Evolutionary conservation across 2,797 vertebrate species (phyloP), one percentile per base, ranked within the genome.

Genomic region (Pantherophis alleghaniensis): DNA sequence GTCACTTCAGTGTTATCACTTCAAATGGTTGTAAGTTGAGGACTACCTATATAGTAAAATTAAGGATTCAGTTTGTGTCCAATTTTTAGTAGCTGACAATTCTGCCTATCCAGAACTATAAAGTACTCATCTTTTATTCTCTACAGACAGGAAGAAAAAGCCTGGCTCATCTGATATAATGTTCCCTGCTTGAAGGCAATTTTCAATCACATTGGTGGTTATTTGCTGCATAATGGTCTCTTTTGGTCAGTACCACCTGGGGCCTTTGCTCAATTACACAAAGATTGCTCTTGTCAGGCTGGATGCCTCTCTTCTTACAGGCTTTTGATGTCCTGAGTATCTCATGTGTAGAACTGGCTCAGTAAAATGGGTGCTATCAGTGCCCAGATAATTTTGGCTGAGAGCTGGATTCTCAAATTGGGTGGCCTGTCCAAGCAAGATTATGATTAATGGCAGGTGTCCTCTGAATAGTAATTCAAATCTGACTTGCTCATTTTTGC

Each of bases 361-460:
- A 4, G 20, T 42, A 56, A 47, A 91, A 91, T n/a, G 86, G 90
- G 57, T 88, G 53, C n/a, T 42, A 16, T 91, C 16, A 7, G 47
- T 88, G 92, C 42, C 90, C 90, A 83, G 66, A 93, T 57, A 89
- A 93, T 91, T n/a, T 91, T 93, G 90, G 92, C 90, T 91, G 63
- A 24, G 32, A 93, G 90, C 63, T 88, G n/a, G 47, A 37, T 88
- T 55, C 86, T 88, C 86, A 91, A 28, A 32, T 20, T 28, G 90
- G 32, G 57, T 93, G 83, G 74, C 60, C 88, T 86, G 60, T 90
- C 83, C 88, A 60, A 88, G 86, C 86, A 93, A 93, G 87, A 83
- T 83, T 86, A 88, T 88, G 90, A 83, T 88, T 91, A 37, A 83
- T 83, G 56, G 86, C 86, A 88, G 90, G 92, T 91, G 92, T 91